Base-by-base conservation (phyloP, 2,888 invertebrate genomes). In the Steromphala cineraria region DNA sequence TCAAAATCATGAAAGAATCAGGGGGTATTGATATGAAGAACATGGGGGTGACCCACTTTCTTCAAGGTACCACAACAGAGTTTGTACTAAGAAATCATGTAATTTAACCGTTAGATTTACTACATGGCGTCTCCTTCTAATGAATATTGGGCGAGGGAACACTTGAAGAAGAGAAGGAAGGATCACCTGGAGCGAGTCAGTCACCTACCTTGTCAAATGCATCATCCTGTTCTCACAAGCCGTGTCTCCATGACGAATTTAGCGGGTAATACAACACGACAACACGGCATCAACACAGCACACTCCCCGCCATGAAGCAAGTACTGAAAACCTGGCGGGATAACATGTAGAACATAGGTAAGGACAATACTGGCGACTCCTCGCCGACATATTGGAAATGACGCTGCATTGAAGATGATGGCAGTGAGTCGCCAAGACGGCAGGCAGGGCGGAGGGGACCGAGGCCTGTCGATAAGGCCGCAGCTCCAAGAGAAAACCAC, bases 331-430 rank as follows among this genome's bases (percentile, higher is more conserved):
- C 24, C 62, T 62, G 62, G 62, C 62, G 62, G 62, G 62, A 62
- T n/a, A 62, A 24, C 13, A 62, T 28, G 28, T 62, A 28, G 28
- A 62, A 62, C 28, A 62, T 62, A 28, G 24, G 62, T 62, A 62
- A 28, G 62, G 71, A 36, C 71, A 36, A 71, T 17, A 36, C 40
- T 36, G 36, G 36, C 71, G 71, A 71, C 71, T 71, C 71, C 31
- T 36, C 40, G 71, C 71, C 71, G 71, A 71, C 71, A 71, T 71
- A 19, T 71, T 71, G 71, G 71, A 71, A 46, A 71, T 71, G 71
- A 40, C 71, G 71, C 36, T 71, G 31, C 71, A 36, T 40, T 10
- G 31, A 31, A 71, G 71, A 71, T 71, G 31, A 40, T 71, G 71
- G 71, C 40, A 19, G 71, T 71, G 40, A 36, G 36, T 46, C 46